Conservation (phyloP, 2,113 vertebrate genomes). For the Tauraco erythrolophus region DNA sequence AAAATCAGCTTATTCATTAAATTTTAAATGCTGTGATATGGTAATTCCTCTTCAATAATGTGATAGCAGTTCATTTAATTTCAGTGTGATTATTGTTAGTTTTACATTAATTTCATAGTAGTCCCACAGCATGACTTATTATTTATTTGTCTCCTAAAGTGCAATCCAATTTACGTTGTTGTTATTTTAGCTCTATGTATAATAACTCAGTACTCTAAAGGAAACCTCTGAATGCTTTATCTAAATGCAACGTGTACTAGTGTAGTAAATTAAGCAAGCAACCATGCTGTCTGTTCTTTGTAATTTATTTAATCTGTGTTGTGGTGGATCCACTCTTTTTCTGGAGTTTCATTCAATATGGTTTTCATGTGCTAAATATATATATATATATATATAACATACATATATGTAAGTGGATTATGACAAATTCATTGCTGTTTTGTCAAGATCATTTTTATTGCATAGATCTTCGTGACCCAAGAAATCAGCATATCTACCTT, state of each 20-base stretch:
- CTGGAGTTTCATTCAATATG: neutral
- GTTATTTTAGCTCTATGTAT: neutral
- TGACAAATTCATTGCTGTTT: neutral
- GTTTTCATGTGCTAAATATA: neutral
- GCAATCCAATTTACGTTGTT: neutral
- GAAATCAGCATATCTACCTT: neutral
- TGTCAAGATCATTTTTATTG: neutral
- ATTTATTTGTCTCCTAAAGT: neutral
- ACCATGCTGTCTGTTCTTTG: neutral
- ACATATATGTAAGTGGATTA: neutral
- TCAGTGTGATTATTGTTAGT: neutral
- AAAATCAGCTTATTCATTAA: neutral
- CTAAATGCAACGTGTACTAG: neutral
- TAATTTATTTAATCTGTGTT: neutral
- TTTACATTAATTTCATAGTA: neutral
- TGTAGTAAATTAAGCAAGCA: neutral
- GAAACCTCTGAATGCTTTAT: neutral
- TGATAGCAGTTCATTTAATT: neutral
- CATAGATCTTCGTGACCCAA: neutral
- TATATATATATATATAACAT: too few relatives aligned
- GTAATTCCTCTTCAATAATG: neutral
- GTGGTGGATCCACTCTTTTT: neutral
- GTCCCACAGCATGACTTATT: neutral
- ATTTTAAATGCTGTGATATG: neutral
- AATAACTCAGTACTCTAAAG: neutral